A percentile compares a stretch with the other conserved stretches of the same genome.
Conservation (phyloP, 2,888 invertebrate species). For the Pyralis farinalis region DNA sequence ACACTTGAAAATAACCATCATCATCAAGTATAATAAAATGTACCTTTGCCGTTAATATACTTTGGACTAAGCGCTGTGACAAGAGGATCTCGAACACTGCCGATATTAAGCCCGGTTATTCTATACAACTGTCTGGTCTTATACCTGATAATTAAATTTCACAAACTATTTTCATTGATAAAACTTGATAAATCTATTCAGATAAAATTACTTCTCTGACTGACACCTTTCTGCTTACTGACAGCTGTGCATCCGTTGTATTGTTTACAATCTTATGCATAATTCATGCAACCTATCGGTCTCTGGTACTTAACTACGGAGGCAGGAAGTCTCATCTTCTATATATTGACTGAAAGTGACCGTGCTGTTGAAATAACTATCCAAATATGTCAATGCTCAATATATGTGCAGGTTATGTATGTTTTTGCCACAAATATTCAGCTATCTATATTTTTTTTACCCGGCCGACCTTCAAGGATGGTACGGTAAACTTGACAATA, state of each 20-base stretch:
- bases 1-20: constrained; percentile 16
- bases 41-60: background rate
- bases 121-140: too few relatives aligned
- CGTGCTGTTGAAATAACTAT: constrained; percentile 15
- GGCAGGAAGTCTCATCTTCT: constrained; percentile 43
- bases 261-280: constrained; percentile 27
- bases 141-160: too few relatives aligned
- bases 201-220: background rate
- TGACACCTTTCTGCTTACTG: constrained; percentile 17
- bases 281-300: constrained; percentile 29
- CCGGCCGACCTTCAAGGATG: too few relatives aligned
- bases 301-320: constrained; percentile 41
- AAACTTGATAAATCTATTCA: background rate
- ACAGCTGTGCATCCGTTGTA: constrained; percentile 28
- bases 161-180: background rate
- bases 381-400: background rate
- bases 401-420: background rate
- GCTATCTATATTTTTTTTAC: too few relatives aligned
- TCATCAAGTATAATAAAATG: background rate
- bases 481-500: too few relatives aligned
- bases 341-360: constrained; percentile 13
- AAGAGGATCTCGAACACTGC: too few relatives aligned
- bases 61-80: background rate
- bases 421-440: background rate
- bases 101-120: too few relatives aligned